Evolutionary conservation across 2,797 vertebrate species (phyloP).

Genomic region (Hybognathus amarus): DNA sequence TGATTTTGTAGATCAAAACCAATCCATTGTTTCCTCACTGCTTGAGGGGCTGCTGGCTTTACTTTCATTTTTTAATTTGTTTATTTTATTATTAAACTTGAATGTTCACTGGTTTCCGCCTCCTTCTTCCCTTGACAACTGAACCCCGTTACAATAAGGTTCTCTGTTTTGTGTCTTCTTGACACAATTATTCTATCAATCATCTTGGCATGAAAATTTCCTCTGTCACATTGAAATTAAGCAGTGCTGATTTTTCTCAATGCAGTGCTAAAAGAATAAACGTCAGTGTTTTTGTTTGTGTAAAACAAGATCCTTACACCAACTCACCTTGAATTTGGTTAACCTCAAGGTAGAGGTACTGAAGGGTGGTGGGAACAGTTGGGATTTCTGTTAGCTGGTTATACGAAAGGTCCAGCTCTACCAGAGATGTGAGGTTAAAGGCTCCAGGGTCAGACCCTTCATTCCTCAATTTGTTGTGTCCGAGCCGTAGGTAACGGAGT

Average conservation of each 20-base stretch:
- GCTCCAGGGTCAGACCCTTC: constrained; percentile 52
- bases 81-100: no score
- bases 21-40: background rate
- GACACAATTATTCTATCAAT: background rate
- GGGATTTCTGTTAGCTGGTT: constrained; percentile 76
- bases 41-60: no score
- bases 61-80: no score
- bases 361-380: constrained; percentile 72
- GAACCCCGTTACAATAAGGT: background rate
- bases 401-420: constrained; percentile 82
- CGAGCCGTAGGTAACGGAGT: constrained; percentile 75
- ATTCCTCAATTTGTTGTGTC: constrained; percentile 71
- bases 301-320: background rate
- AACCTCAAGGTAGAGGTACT: constrained; percentile 81
- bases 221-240: background rate
- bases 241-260: background rate
- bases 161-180: constrained; percentile 13
- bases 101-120: no score
- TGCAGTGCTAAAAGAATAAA: constrained; percentile 2
- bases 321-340: constrained; percentile 78
- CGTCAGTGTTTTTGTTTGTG: background rate
- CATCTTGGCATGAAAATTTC: background rate
- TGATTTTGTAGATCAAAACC: constrained; percentile 3
- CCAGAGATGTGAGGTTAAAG: constrained; percentile 76
- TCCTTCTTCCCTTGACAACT: no score